Percentiles rank a stretch among this genome's conserved stretches.
These are phyloP conservation scores for Heliothis virescens DNA, from an alignment of 1,140 invertebrate genomes.

Conservation along the genomic window DNA sequence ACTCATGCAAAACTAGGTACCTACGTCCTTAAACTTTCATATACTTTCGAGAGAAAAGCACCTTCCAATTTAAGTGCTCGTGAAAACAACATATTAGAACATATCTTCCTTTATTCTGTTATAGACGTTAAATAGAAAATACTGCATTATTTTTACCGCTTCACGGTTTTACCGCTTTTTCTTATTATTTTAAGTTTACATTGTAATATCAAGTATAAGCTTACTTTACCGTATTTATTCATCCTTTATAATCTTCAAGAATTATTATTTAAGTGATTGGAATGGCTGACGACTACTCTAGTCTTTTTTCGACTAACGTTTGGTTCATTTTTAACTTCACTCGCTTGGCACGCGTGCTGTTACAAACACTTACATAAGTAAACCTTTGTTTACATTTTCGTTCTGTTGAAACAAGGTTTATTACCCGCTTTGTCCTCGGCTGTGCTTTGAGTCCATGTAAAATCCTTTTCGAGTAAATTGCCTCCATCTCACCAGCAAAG, in stretches of 20 bases:
- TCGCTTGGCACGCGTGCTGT: conserved; percentile 39
- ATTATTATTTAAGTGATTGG: neutral
- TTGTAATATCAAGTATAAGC: neutral
- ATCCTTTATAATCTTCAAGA: neutral
- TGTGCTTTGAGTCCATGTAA: conserved; percentile 64
- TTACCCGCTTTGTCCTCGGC: conserved; percentile 67
- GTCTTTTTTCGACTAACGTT: neutral
- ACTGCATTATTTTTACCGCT: conserved; percentile 28
- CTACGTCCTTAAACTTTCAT: conserved; percentile 27
- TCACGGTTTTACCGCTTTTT: conserved; percentile 7
- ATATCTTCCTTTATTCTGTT: conserved; percentile 13
- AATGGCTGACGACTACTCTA: neutral
- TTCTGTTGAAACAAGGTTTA: conserved; percentile 70
- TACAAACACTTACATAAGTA: conserved; percentile 49
- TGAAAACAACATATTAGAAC: conserved; percentile 38
- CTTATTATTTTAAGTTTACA: conserved; percentile 15
- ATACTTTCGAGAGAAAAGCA: conserved; percentile 18
- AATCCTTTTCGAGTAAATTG: conserved; percentile 73
- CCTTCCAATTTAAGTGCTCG: conserved; percentile 15
- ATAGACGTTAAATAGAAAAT: conserved; percentile 28
- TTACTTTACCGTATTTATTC: conserved; percentile 29
- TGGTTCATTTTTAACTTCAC: conserved; percentile 27
- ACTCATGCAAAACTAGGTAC: conserved; percentile 18
- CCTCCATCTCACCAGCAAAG: conserved; percentile 57
- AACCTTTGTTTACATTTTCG: conserved; percentile 65